Percentiles rank a stretch among this genome's conserved stretches.
Conservation (phyloP, 2,888 invertebrate genomes). For the Sarcophaga carnaria region DNA sequence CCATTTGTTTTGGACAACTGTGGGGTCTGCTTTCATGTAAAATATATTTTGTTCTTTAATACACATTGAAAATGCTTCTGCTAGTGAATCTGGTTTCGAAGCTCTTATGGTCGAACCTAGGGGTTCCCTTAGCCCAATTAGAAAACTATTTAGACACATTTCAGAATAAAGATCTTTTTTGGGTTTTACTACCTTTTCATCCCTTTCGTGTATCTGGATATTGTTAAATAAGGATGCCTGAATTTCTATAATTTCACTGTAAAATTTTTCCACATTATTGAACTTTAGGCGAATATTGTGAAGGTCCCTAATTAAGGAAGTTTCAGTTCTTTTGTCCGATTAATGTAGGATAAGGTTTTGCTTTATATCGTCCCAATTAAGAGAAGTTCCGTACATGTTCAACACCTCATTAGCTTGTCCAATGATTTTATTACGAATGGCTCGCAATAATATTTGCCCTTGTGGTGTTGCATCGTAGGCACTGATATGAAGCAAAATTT, state of each 20-base stretch:
- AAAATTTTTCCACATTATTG: conserved; percentile 67
- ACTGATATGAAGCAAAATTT: too few species aligned
- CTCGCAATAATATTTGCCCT: too few species aligned
- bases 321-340: too few species aligned
- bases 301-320: conserved; percentile 10
- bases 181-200: conserved; percentile 61
- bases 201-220: too few species aligned
- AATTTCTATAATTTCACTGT: conserved; percentile 70
- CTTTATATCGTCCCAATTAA: too few species aligned
- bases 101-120: conserved; percentile 70
- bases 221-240: conserved; percentile 69
- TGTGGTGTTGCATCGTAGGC: too few species aligned
- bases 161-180: conserved; percentile 68
- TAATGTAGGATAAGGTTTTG: too few species aligned
- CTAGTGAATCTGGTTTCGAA: conserved; percentile 37
- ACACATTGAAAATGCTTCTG: conserved; percentile 66
- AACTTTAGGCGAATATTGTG: conserved; percentile 58
- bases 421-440: too few species aligned
- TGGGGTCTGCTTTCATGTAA: conserved; percentile 42
- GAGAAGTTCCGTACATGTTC: too few species aligned
- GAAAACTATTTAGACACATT: conserved; percentile 70
- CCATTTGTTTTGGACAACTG: conserved; percentile 1
- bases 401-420: too few species aligned
- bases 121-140: conserved; percentile 69
- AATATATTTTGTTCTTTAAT: conserved; percentile 68